Conservation (phyloP, 2,797 vertebrate species). For the Alectoris magna region DNA sequence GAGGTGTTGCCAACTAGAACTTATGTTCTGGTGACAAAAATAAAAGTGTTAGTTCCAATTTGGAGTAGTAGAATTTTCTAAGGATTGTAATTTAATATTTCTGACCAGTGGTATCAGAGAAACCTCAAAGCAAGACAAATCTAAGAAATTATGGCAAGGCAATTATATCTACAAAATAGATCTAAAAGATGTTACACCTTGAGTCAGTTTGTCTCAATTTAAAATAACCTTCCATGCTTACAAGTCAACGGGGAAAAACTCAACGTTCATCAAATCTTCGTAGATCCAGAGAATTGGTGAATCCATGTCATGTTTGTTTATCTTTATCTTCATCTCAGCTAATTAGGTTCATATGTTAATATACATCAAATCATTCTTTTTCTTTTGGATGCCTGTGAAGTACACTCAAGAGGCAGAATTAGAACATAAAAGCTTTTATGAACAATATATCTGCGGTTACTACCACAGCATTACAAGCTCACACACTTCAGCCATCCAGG, state of each 20-base stretch:
- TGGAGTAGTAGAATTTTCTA: background rate
- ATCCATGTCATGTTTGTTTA: background rate
- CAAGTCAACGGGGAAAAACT: background rate
- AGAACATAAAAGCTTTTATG: background rate
- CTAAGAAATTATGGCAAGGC: background rate
- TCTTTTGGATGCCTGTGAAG: background rate
- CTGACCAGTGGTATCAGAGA: background rate
- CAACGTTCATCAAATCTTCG: background rate
- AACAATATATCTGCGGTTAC: background rate
- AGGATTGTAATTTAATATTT: background rate
- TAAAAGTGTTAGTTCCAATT: background rate
- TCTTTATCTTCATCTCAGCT: constrained; percentile 15
- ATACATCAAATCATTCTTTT: constrained; percentile 12
- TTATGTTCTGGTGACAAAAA: background rate
- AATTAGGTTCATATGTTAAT: constrained; percentile 43
- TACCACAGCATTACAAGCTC: constrained; percentile 11
- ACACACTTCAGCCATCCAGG: background rate
- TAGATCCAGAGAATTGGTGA: background rate
- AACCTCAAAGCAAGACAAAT: background rate
- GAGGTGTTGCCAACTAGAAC: background rate
- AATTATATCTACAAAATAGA: background rate
- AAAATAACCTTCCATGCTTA: background rate
- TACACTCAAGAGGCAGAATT: constrained; percentile 8
- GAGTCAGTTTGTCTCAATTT: background rate
- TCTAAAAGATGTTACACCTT: background rate